phyloP scores from a whole-genome alignment of 2,113 vertebrate genomes.

The Panthera tigris region DNA sequence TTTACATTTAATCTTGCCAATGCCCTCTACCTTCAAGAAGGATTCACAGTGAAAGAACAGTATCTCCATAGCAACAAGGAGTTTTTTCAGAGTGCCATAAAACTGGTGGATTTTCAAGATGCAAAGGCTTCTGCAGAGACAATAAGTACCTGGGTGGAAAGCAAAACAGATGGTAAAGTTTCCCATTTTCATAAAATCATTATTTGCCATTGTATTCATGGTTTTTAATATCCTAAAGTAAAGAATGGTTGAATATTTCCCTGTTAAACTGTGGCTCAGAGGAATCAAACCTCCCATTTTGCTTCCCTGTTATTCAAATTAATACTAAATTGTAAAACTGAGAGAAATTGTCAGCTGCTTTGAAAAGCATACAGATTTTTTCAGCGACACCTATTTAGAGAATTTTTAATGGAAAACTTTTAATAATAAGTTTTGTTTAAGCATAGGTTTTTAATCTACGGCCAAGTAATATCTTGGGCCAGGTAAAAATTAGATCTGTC shows the following conservation, averaged over 20 bases:
- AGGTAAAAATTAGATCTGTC: conserved; percentile 1
- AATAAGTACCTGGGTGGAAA: conserved; percentile 88
- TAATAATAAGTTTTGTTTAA: conserved; percentile 40
- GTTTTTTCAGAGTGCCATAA: conserved; percentile 84
- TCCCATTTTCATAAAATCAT: conserved; percentile 64
- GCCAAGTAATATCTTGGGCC: neutral
- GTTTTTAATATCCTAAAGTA: conserved; percentile 64
- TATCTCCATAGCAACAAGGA: conserved; percentile 89
- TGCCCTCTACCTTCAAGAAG: conserved; percentile 89
- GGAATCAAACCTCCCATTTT: neutral
- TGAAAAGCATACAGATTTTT: conserved; percentile 30
- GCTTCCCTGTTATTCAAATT: neutral
- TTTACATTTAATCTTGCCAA: conserved; percentile 88
- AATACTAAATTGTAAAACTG: neutral
- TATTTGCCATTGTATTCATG: conserved; percentile 65
- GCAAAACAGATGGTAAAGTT: conserved; percentile 89
- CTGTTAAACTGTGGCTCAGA: conserved; percentile 24
- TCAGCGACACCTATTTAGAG: neutral
- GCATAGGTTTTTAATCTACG: neutral
- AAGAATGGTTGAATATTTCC: conserved; percentile 61
- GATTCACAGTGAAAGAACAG: conserved; percentile 84
- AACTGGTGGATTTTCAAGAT: conserved; percentile 88
- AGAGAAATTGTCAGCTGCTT: conserved; percentile 42
- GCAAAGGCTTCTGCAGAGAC: conserved; percentile 82
- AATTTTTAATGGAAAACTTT: conserved; percentile 2